phyloP scores from a whole-genome alignment of 1,140 invertebrate genomes.

The Lutraria rhynchaena region DNA sequence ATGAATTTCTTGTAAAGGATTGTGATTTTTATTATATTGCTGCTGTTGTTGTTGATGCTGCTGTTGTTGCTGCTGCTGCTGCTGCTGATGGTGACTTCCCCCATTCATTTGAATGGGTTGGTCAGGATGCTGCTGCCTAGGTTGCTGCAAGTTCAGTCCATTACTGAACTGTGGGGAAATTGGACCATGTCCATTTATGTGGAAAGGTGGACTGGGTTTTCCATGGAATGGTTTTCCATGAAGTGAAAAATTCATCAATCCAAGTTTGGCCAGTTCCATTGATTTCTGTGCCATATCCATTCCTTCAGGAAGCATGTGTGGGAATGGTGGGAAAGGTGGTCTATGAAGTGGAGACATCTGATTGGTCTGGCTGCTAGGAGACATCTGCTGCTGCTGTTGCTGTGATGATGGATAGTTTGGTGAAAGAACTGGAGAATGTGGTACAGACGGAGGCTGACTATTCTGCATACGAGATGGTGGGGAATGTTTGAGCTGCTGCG shows the following conservation, averaged over 20 bases:
- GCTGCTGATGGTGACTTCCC: constrained; percentile 38
- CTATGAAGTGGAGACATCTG: constrained; percentile 59
- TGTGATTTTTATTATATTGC: constrained; percentile 41
- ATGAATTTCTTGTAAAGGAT: constrained; percentile 65
- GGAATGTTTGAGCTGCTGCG: constrained; percentile 38
- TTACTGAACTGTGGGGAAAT: constrained; percentile 50
- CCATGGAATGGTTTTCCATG: constrained; percentile 48
- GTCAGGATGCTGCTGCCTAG: constrained; percentile 54
- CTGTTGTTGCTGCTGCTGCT: constrained; percentile 49
- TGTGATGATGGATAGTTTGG: constrained; percentile 46
- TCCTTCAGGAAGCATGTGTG: constrained; percentile 42
- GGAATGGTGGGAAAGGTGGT: constrained; percentile 50
- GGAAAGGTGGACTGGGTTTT: constrained; percentile 68
- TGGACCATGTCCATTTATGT: constrained; percentile 64
- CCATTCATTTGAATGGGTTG: constrained; percentile 47
- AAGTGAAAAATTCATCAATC: constrained; percentile 50
- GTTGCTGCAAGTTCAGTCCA: constrained; percentile 58
- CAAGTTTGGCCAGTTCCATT: constrained; percentile 50
- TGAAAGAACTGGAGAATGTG: constrained; percentile 54
- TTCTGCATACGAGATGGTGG: constrained; percentile 28
- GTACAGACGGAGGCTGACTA: constrained; percentile 25
- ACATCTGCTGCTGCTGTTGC: constrained; percentile 49
- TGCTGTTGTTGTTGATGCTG: constrained; percentile 52
- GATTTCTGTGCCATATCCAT: constrained; percentile 49
- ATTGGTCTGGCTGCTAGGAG: constrained; percentile 40